Percentiles rank a stretch among this genome's conserved stretches.
phyloP scores from a whole-genome alignment of 2,113 vertebrate species.

The Eudyptes chrysolophus region DNA sequence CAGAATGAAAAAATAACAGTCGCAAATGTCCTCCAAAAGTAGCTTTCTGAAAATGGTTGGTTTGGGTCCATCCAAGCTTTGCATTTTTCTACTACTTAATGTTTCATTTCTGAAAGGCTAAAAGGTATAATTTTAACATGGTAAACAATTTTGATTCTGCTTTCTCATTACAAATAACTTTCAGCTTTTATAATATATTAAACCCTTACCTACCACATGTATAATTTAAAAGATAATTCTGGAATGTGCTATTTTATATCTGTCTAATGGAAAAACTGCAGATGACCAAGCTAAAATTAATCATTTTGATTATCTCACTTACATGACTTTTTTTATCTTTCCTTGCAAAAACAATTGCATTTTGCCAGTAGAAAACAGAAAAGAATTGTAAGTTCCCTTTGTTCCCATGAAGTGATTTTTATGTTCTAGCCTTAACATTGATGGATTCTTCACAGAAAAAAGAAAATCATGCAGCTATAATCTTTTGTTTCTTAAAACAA shows the following conservation, averaged over 20 bases:
- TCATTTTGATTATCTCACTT: neutral
- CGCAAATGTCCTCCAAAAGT: neutral
- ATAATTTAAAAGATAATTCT: conserved; percentile 7
- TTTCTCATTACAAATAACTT: neutral
- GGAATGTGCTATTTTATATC: neutral
- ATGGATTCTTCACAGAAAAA: conserved; percentile 10
- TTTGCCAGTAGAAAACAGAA: neutral
- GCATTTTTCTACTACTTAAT: neutral
- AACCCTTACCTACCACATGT: neutral
- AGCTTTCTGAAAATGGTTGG: neutral
- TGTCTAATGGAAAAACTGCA: neutral
- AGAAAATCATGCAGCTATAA: neutral
- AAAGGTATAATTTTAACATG: neutral
- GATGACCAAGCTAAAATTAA: neutral
- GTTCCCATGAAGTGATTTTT: neutral
- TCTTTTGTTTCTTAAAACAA: conserved; percentile 46
- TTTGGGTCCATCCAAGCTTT: neutral
- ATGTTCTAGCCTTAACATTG: neutral
- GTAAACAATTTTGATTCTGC: conserved; percentile 24
- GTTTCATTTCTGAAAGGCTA: neutral
- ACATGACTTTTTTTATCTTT: neutral
- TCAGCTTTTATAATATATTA: neutral
- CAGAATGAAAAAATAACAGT: neutral
- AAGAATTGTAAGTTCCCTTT: neutral
- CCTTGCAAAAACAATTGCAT: neutral